Conservation (phyloP, 2,888 invertebrate genomes). For the Hypomecis punctinalis region DNA sequence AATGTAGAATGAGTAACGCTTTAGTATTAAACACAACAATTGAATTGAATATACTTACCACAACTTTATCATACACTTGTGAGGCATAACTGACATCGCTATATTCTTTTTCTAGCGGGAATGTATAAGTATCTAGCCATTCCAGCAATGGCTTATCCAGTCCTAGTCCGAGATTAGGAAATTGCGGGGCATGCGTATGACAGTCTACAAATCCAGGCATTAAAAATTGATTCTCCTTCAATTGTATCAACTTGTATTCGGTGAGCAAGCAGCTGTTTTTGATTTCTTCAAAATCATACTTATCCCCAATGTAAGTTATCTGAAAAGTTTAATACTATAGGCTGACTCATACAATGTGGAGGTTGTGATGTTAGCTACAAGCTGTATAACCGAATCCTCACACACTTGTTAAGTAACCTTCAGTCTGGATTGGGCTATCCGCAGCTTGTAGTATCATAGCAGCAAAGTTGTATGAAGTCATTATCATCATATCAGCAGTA, state of each 20-base stretch:
- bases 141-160: slow-evolving; percentile 91
- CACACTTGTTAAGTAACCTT: too few species aligned
- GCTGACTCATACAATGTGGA: too few species aligned
- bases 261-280: slow-evolving; percentile 48
- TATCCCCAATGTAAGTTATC: slow-evolving; percentile 63
- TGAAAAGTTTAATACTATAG: slow-evolving; percentile 43
- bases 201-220: slow-evolving; percentile 96
- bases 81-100: slow-evolving; percentile 88
- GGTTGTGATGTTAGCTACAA: too few species aligned
- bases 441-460: too few species aligned
- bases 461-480: too few species aligned
- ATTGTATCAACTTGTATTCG: slow-evolving; percentile 51
- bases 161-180: slow-evolving; percentile 93
- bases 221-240: slow-evolving; percentile 86
- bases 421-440: too few species aligned
- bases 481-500: too few species aligned
- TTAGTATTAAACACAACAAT: too few species aligned
- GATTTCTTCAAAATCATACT: slow-evolving; percentile 53
- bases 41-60: slow-evolving; percentile 92
- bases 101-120: slow-evolving; percentile 92
- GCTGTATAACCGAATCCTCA: too few species aligned
- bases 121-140: slow-evolving; percentile 95
- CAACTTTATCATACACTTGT: slow-evolving; percentile 89
- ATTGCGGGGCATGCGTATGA: slow-evolving; percentile 96
- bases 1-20: too few species aligned